phyloP scores from a whole-genome alignment of 2,113 vertebrate species.

The Meriones unguiculatus region DNA sequence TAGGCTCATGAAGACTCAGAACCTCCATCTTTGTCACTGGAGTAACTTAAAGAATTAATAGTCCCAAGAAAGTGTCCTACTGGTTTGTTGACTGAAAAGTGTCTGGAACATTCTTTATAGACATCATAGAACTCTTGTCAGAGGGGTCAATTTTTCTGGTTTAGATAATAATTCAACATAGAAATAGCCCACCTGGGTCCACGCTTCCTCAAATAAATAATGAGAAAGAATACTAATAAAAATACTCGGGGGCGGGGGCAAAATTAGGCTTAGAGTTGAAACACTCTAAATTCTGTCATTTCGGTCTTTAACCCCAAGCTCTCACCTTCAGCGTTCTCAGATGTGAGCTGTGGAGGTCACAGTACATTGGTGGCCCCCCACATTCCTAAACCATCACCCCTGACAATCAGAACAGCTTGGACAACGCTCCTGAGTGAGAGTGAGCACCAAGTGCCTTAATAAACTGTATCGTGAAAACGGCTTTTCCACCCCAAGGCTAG shows the following conservation, averaged over 20 bases:
- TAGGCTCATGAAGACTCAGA: neutral
- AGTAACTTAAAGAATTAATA: neutral
- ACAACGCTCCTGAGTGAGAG: neutral
- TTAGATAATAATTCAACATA: neutral
- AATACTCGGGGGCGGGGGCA: no score
- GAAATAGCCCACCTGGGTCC: neutral
- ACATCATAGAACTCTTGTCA: neutral
- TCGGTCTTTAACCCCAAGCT: neutral
- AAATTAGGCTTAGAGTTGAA: neutral
- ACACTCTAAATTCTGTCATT: neutral
- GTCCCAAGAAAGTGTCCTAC: neutral
- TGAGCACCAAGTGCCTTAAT: neutral
- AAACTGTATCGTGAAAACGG: neutral
- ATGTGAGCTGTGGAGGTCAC: neutral
- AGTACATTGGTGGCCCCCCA: neutral
- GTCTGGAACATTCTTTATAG: neutral
- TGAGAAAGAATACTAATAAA: neutral
- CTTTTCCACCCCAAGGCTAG: neutral
- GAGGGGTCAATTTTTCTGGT: neutral
- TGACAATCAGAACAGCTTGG: neutral
- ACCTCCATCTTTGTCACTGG: no score
- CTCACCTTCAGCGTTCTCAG: neutral
- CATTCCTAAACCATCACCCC: neutral
- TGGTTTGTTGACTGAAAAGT: neutral
- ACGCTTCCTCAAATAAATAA: neutral